Conservation (phyloP, 35 echinoderm and acorn worm genomes). For the Chiridota heheva region DNA sequence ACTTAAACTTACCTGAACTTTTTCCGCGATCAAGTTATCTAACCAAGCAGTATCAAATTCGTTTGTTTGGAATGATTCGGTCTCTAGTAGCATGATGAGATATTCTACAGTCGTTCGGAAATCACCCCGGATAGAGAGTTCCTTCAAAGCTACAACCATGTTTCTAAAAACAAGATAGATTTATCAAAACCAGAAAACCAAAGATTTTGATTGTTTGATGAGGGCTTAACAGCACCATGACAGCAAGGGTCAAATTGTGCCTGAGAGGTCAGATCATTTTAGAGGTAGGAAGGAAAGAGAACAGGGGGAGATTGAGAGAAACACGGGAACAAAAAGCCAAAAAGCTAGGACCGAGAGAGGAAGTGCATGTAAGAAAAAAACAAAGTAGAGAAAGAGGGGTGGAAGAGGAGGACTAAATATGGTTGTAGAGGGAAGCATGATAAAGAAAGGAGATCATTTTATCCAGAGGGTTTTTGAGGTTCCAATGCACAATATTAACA, state of each 20-base stretch:
- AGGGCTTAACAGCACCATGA: too few relatives aligned
- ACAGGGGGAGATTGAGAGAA: too few relatives aligned
- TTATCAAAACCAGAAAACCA: not conserved
- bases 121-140: conserved; percentile 93
- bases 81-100: conserved; percentile 91
- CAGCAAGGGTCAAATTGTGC: too few relatives aligned
- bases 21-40: conserved; percentile 90
- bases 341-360: too few relatives aligned
- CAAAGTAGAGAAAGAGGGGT: too few relatives aligned
- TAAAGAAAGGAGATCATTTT: too few relatives aligned
- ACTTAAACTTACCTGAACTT: conserved; percentile 78
- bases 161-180: conserved; percentile 50
- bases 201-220: too few relatives aligned
- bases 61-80: conserved; percentile 86
- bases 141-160: conserved; percentile 96
- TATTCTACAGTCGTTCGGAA: conserved; percentile 97
- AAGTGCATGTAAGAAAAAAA: not conserved
- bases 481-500: not conserved
- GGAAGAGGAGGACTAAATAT: too few relatives aligned
- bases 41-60: conserved; percentile 90
- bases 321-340: too few relatives aligned
- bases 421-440: too few relatives aligned
- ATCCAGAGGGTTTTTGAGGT: not conserved
- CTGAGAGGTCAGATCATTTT: too few relatives aligned
- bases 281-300: too few relatives aligned